phyloP scores from a whole-genome alignment of 2,888 invertebrate species.

The Hoplodrina blanda region DNA sequence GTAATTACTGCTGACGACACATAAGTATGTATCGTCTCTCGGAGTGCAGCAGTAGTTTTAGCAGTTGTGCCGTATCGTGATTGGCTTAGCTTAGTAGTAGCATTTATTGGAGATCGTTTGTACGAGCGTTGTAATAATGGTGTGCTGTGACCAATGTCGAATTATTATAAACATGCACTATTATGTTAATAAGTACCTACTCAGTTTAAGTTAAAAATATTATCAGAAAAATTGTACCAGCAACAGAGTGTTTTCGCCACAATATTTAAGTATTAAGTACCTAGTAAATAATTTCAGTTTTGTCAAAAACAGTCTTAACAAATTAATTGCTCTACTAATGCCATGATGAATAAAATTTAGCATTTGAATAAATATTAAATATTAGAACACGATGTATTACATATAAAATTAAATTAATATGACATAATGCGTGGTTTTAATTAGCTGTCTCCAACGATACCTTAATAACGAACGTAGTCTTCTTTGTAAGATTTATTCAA shows the following conservation, averaged over 20 bases:
- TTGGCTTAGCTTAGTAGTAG: neutral
- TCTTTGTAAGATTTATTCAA: neutral
- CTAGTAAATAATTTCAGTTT: neutral
- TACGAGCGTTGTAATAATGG: too few relatives aligned
- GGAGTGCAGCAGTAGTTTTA: neutral
- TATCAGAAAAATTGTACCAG: too few relatives aligned
- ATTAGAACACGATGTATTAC: too few relatives aligned
- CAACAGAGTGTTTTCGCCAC: too few relatives aligned
- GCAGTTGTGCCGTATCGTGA: neutral
- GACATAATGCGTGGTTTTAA: slow-evolving; percentile 1
- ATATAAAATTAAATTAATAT: neutral
- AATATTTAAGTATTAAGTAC: too few relatives aligned
- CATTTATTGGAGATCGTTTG: too few relatives aligned
- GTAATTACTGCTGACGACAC: too few relatives aligned
- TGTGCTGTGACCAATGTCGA: too few relatives aligned
- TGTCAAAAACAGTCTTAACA: neutral
- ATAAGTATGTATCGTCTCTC: neutral
- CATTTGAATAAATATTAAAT: neutral
- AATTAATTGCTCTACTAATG: slow-evolving; percentile 8
- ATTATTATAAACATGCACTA: too few relatives aligned
- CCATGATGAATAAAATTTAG: neutral
- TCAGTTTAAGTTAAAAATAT: too few relatives aligned
- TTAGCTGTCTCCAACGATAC: neutral
- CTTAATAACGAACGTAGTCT: neutral
- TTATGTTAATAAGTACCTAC: too few relatives aligned